A percentile compares a stretch with the other conserved stretches of the same genome.
These are phyloP conservation scores for Cardiocondyla obscurior DNA, from an alignment of 1,140 invertebrate species.

Conservation along the genomic window DNA sequence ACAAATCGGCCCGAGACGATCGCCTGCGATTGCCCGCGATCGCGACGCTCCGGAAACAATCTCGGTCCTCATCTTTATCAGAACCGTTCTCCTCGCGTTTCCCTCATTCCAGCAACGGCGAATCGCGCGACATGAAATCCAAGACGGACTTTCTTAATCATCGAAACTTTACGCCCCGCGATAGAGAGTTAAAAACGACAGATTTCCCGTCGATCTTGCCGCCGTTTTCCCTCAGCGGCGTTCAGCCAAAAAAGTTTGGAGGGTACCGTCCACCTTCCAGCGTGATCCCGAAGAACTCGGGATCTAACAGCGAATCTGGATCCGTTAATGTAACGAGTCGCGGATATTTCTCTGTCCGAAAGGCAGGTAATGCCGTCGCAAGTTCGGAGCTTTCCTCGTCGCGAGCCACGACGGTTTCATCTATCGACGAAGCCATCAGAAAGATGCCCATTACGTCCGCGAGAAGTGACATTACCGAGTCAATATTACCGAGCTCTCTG, in stretches of 20 bases:
- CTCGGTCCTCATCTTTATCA: slow-evolving; percentile 2
- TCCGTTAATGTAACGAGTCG: slow-evolving; percentile 21
- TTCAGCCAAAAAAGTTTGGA: slow-evolving; percentile 31
- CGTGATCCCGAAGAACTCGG: slow-evolving; percentile 63
- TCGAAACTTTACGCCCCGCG: background rate
- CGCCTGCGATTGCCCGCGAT: background rate
- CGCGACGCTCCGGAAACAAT: background rate
- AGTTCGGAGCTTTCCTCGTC: slow-evolving; percentile 19
- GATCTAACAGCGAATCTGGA: slow-evolving; percentile 65
- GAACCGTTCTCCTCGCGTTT: background rate
- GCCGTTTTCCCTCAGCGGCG: background rate
- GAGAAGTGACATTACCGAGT: background rate
- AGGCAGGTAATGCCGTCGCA: background rate
- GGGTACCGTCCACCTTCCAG: slow-evolving; percentile 43
- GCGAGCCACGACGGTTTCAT: background rate
- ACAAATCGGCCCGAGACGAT: background rate
- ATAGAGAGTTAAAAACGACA: background rate
- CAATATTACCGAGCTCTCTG: background rate
- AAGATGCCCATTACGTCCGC: slow-evolving; percentile 6
- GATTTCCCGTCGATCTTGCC: slow-evolving; percentile 15
- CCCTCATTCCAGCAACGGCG: background rate
- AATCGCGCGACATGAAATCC: background rate
- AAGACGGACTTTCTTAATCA: background rate
- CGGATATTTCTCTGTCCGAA: background rate
- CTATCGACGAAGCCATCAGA: background rate